Conservation (phyloP, 64 coral and sea anemone genomes). For the Montipora efflorescens region DNA sequence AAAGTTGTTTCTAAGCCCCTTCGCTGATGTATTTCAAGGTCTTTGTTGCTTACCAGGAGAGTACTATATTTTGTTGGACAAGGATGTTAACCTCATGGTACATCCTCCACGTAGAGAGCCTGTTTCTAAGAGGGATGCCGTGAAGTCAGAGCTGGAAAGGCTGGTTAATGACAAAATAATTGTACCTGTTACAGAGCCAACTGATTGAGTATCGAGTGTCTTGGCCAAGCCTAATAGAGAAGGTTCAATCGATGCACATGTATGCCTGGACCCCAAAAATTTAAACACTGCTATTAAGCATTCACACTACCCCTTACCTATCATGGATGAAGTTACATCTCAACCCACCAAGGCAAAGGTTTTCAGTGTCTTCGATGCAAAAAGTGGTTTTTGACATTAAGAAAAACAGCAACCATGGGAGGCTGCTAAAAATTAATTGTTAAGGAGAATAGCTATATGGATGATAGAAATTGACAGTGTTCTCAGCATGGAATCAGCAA, state of each 20-base stretch:
- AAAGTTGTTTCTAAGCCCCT: constrained; percentile 41
- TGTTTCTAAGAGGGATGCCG: not conserved
- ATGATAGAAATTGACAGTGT: constrained; percentile 22
- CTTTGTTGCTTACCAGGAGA: not conserved
- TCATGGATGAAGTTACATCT: no score
- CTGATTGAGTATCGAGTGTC: not conserved
- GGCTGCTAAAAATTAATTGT: not conserved
- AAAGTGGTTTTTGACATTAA: not conserved
- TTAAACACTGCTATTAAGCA: not conserved
- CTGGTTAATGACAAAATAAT: not conserved
- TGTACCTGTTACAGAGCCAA: not conserved
- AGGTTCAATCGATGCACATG: not conserved
- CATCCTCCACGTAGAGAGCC: not conserved
- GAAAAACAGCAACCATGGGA: constrained; percentile 20
- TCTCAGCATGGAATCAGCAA: not conserved
- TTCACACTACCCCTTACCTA: no score
- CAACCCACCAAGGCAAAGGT: no score
- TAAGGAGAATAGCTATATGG: constrained; percentile 6
- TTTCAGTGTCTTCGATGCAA: not conserved
- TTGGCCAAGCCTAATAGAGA: not conserved
- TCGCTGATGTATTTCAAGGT: constrained; percentile 15
- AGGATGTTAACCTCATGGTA: not conserved
- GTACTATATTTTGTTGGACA: not conserved
- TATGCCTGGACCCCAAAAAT: constrained; percentile 9
- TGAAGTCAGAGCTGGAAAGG: not conserved